Percentiles rank a stretch among this genome's conserved stretches.
Evolutionary conservation across 2,113 vertebrate genomes (phyloP).

Genomic region (Mormyrus iriodes): DNA sequence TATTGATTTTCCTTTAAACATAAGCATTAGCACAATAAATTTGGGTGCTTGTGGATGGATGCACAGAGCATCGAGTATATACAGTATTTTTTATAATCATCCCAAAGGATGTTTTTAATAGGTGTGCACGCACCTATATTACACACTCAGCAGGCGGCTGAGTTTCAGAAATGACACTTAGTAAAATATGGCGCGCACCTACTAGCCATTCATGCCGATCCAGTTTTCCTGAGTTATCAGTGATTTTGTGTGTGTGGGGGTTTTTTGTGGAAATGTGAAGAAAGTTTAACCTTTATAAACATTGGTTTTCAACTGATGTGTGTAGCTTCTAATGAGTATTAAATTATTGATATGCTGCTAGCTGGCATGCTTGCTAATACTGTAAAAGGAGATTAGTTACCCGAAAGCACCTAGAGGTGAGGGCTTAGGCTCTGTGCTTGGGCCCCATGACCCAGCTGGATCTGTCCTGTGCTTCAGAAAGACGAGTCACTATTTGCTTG

Average conservation of each 20-base stretch:
- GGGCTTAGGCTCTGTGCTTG: not conserved
- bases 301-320: not conserved
- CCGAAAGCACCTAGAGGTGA: not conserved
- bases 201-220: not conserved
- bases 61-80: not conserved
- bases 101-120: not conserved
- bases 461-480: not conserved
- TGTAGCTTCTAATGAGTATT: not conserved
- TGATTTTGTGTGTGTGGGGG: not conserved
- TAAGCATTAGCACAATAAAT: not conserved
- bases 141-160: not conserved
- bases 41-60: not conserved
- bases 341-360: not conserved
- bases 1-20: not conserved
- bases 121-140: not conserved
- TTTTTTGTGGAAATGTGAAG: slow-evolving; percentile 9
- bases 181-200: not conserved
- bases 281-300: not conserved
- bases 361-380: not conserved
- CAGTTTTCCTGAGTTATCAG: not conserved
- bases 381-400: not conserved
- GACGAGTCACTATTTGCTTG: not conserved
- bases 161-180: not conserved
- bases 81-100: not conserved
- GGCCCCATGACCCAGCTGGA: not conserved